Evolutionary conservation across 2,113 vertebrate genomes (phyloP).

Genomic region (Psophia crepitans): DNA sequence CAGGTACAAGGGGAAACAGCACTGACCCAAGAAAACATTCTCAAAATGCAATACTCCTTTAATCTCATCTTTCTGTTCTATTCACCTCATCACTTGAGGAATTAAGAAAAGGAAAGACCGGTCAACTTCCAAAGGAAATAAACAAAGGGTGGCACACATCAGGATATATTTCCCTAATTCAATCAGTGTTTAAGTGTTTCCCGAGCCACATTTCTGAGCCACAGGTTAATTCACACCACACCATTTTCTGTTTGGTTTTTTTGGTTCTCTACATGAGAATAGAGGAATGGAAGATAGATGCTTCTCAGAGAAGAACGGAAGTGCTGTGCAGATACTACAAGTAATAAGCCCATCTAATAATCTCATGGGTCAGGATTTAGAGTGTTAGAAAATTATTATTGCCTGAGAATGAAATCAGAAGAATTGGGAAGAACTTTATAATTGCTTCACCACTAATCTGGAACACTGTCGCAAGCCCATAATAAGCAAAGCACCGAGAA

Average conservation of each 20-base stretch:
- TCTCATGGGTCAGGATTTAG: background rate
- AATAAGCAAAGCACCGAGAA: background rate
- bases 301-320: background rate
- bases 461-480: background rate
- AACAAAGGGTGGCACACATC: background rate
- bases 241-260: background rate
- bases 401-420: background rate
- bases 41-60: background rate
- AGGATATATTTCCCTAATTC: background rate
- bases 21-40: background rate
- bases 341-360: background rate
- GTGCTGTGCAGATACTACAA: background rate
- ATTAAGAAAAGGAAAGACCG: background rate
- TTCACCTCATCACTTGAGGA: accelerated
- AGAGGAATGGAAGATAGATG: background rate
- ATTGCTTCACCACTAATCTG: background rate
- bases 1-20: background rate
- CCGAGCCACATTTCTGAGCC: background rate
- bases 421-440: background rate
- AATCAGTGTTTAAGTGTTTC: background rate
- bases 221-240: background rate
- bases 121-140: background rate
- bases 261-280: background rate
- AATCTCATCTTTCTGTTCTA: background rate
- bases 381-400: background rate